Conservation (phyloP, 2,113 vertebrate genomes). For the Gasterosteus aculeatus region DNA sequence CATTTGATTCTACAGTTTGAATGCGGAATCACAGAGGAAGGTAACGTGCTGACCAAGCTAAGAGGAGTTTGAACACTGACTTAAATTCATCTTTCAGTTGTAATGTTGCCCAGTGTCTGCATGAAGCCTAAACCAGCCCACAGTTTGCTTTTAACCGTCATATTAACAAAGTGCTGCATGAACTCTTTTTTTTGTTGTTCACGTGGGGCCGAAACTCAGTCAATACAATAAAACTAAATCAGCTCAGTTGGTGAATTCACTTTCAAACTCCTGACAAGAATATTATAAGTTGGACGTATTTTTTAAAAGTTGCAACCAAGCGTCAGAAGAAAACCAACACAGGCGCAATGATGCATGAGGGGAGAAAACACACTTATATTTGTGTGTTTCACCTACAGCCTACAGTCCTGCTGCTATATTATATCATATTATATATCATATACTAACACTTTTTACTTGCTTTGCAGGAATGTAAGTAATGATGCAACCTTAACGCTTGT, state of each 20-base stretch:
- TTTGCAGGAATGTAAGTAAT: not conserved
- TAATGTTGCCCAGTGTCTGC: not conserved
- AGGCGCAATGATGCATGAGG: not conserved
- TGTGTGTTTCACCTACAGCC: too few species aligned
- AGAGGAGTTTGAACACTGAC: not conserved
- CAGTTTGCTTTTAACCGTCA: not conserved
- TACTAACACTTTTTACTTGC: not conserved
- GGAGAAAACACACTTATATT: slow-evolving; percentile 8
- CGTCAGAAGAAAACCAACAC: not conserved
- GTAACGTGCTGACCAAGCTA: not conserved
- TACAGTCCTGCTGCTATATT: too few species aligned
- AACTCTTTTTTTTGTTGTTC: not conserved
- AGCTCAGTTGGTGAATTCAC: not conserved
- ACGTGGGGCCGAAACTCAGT: not conserved
- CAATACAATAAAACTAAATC: not conserved
- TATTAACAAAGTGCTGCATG: too few species aligned
- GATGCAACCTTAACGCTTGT: not conserved
- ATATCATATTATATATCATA: too few species aligned
- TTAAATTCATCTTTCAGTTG: not conserved
- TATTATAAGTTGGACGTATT: not conserved
- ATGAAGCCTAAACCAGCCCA: not conserved
- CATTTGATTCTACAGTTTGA: not conserved
- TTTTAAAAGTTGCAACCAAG: not conserved
- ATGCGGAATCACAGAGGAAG: not conserved
- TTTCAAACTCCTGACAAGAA: not conserved